A percentile compares a stretch with the other conserved stretches of the same genome.
These are phyloP conservation scores for Acanthurus leucopareius DNA, from an alignment of 2,797 vertebrate genomes.

Conservation along the genomic window DNA sequence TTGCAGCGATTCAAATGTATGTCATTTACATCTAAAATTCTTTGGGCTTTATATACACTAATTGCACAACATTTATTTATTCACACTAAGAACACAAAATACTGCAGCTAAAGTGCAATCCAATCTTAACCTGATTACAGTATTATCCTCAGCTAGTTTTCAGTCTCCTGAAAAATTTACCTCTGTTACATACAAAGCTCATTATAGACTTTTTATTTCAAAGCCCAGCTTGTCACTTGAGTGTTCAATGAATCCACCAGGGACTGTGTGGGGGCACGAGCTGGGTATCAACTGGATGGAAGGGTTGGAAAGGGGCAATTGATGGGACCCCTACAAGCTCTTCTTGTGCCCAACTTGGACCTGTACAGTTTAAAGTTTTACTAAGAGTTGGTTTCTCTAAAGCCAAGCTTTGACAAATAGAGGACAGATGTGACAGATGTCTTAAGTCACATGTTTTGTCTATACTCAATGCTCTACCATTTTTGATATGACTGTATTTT, in stretches of 20 bases:
- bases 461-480: too few relatives aligned
- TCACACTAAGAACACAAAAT: slow-evolving; percentile 17
- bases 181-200: background rate
- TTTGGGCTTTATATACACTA: slow-evolving; percentile 11
- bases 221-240: background rate
- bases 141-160: background rate
- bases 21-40: slow-evolving; percentile 40
- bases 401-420: background rate
- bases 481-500: background rate
- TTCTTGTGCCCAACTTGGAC: too few relatives aligned
- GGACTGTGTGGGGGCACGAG: background rate
- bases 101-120: background rate
- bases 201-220: background rate
- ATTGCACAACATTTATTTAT: slow-evolving; percentile 19
- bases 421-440: background rate
- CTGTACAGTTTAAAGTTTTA: background rate
- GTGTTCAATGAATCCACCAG: too few relatives aligned
- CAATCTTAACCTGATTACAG: slow-evolving; percentile 19
- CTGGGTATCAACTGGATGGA: background rate
- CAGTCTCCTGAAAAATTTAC: slow-evolving; percentile 2
- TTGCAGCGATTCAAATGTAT: slow-evolving; percentile 34
- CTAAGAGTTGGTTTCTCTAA: background rate
- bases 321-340: too few relatives aligned
- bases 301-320: background rate
- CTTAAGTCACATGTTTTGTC: background rate